Conservation (phyloP, 37 sponge, comb jelly and placozoan genomes). For the Cliona cf. orientalis region DNA sequence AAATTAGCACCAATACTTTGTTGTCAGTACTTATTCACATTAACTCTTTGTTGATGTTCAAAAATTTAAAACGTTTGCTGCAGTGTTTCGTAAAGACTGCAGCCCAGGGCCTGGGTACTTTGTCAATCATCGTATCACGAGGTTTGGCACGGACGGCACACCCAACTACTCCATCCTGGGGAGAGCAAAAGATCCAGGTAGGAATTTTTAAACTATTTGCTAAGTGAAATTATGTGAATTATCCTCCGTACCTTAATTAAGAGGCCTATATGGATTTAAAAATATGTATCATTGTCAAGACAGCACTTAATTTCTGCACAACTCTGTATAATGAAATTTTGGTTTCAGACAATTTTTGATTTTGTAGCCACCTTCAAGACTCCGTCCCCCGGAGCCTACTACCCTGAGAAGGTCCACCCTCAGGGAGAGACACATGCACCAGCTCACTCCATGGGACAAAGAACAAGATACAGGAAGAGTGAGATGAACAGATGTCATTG, state of each 20-base stretch:
- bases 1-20: too few relatives aligned
- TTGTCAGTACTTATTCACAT: too few relatives aligned
- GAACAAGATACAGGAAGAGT: constrained; percentile 88
- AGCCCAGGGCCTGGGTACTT: constrained; percentile 97
- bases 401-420: constrained; percentile 91
- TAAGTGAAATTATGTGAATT: too few relatives aligned
- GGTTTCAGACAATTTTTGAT: not conserved
- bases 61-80: too few relatives aligned
- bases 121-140: constrained; percentile 73
- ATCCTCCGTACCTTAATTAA: too few relatives aligned
- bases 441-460: constrained; percentile 89
- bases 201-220: constrained; percentile 14
- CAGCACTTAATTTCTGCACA: too few relatives aligned
- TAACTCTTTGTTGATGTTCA: too few relatives aligned
- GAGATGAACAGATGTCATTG: constrained; percentile 20
- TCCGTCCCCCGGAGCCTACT: constrained; percentile 95
- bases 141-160: constrained; percentile 91
- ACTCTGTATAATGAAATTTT: not conserved
- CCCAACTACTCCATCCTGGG: constrained; percentile 97
- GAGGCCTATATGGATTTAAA: too few relatives aligned
- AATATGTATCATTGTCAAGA: too few relatives aligned
- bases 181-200: constrained; percentile 86
- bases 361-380: constrained; percentile 79
- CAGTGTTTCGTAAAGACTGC: constrained; percentile 91
- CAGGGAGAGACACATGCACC: constrained; percentile 97